Conservation (phyloP, 2,113 vertebrate species). For the Sinosuthora webbiana region DNA sequence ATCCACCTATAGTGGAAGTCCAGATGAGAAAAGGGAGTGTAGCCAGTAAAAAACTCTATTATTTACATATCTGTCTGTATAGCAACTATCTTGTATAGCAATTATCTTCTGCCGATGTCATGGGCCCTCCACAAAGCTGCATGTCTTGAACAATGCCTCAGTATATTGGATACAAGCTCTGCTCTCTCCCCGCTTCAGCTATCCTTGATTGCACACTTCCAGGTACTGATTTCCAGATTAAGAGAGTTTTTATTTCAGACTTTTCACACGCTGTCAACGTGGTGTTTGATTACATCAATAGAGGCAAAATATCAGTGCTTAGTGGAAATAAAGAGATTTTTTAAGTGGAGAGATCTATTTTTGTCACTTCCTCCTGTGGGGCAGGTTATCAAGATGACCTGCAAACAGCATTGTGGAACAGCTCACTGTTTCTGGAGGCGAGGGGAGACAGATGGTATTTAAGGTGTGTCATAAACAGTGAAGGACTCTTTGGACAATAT, state of each 20-base stretch:
- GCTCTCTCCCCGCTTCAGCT: not conserved
- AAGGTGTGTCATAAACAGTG: conserved; percentile 23
- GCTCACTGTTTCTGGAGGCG: not conserved
- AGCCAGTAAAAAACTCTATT: not conserved
- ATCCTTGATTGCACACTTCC: conserved; percentile 17
- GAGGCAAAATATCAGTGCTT: conserved; percentile 1
- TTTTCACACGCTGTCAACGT: conserved; percentile 40
- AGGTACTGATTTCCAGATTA: conserved; percentile 63
- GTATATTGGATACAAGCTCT: conserved; percentile 4
- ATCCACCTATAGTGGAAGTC: not conserved
- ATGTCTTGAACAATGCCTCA: conserved; percentile 27
- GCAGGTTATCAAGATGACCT: conserved; percentile 68
- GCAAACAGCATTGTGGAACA: not conserved
- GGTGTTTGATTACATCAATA: conserved; percentile 55
- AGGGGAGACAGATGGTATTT: conserved; percentile 28
- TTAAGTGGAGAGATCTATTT: conserved; percentile 28
- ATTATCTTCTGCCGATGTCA: not conserved
- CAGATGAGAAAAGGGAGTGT: not conserved
- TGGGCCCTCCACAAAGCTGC: not conserved
- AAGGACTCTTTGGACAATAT: conserved; percentile 45
- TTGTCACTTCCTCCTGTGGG: conserved; percentile 55
- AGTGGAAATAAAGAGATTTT: conserved; percentile 51
- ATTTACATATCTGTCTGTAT: not conserved
- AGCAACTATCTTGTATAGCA: not conserved
- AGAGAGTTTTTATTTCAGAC: conserved; percentile 42